Evolutionary conservation across 2,888 invertebrate genomes (phyloP).

Genomic region (Willowsia nigromaculata): DNA sequence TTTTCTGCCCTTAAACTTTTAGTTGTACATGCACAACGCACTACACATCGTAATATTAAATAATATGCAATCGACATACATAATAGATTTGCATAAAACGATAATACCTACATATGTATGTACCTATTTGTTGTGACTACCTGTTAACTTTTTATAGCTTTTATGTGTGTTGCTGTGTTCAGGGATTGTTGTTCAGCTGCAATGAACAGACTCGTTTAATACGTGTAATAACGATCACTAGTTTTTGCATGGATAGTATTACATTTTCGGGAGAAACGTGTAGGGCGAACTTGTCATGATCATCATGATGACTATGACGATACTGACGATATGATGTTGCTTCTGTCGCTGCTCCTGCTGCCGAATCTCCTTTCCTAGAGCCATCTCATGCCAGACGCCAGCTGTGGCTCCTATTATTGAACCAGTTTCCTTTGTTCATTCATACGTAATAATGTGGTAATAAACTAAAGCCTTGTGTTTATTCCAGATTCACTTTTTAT

Average conservation of each 20-base stretch:
- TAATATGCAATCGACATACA: too few species aligned
- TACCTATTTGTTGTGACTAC: conserved; percentile 51
- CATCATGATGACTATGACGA: conserved; percentile 52
- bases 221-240: not conserved
- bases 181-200: not conserved
- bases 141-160: conserved; percentile 42
- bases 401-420: conserved; percentile 57
- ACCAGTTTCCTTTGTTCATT: conserved; percentile 50
- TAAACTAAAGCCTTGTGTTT: conserved; percentile 45
- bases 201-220: not conserved
- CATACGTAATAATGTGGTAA: conserved; percentile 28
- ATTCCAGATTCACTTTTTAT: conserved; percentile 51
- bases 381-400: conserved; percentile 53
- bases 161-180: not conserved
- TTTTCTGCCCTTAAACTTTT: not conserved
- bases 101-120: not conserved
- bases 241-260: conserved; percentile 21
- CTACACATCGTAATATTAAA: not conserved
- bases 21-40: not conserved
- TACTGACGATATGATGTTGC: not conserved
- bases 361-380: not conserved
- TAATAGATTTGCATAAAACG: conserved; percentile 31
- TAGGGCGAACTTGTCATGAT: conserved; percentile 51
- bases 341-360: not conserved
- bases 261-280: conserved; percentile 5